Base-by-base conservation (phyloP, 2,797 vertebrate genomes). In the Darevskia mixta region DNA sequence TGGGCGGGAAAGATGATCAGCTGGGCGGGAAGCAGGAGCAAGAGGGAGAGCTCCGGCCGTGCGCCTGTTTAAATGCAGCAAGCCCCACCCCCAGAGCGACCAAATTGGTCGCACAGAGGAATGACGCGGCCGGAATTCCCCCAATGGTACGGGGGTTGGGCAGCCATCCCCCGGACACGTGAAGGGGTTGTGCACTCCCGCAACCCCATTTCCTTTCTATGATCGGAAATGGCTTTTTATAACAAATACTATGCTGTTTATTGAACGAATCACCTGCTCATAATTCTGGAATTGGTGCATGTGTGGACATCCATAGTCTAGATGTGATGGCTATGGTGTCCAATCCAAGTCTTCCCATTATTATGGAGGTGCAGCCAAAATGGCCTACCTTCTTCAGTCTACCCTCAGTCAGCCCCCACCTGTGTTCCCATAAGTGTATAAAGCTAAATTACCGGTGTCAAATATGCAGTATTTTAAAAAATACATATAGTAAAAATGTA, bases 181-280 rank as follows among this genome's bases (percentile, higher is more conserved):
- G 35, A 35, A 35, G 35, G 35, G 35, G 35, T 35, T 3, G 35
- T 35, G 35, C 35, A 3, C 35, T 35, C 35, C 35, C 2, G 35
- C 35, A 35, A 35, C 35, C 35, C 35, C 35, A 35, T 35, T 35
- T 35, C 35, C 35, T 35, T 35, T 35, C 35, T 35, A 35, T 35
- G 35, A 35, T 35, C 35, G 35, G 35, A 35, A 35, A 35, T 35
- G 35, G 35, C 35, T 35, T 35, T 35, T 80, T 85, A n/a, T 75
- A 66, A 85, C 49, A 32, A 41, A 10, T 17, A 72, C 29, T 41
- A 66, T 23, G 25, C 25, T 43, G 18, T 91, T 95, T 91, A 87
- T 72, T 79, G 90, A 79, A 90, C 69, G 58, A 89, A 83, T 92
- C 88, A 83, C 35, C 20, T 90, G 76, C 88, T 87, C 66, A 86